Evolutionary conservation across 2,888 invertebrate species (phyloP).

Genomic region (Volucella inanis): DNA sequence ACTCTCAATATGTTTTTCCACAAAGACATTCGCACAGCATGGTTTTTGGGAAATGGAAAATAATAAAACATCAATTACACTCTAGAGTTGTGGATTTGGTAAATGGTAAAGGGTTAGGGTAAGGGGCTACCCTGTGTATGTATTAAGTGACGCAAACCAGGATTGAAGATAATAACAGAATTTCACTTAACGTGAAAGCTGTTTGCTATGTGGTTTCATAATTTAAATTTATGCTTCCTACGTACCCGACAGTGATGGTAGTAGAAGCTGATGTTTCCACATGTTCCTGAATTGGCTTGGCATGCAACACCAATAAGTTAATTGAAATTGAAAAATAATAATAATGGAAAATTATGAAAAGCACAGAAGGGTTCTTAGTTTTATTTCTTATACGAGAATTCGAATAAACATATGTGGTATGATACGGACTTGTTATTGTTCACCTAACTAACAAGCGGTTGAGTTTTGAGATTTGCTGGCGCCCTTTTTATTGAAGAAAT

Average conservation of each 20-base stretch:
- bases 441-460: conserved; percentile 64
- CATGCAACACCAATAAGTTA: conserved; percentile 56
- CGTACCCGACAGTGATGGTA: conserved; percentile 35
- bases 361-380: conserved; percentile 19
- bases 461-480: conserved; percentile 41
- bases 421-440: conserved; percentile 53
- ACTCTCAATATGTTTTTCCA: conserved; percentile 65
- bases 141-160: conserved; percentile 34
- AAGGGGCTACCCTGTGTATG: neutral
- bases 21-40: conserved; percentile 60
- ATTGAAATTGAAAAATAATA: conserved; percentile 72
- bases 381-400: neutral
- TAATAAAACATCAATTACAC: conserved; percentile 74
- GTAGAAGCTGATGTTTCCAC: conserved; percentile 59
- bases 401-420: conserved; percentile 8
- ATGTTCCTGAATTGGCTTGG: conserved; percentile 40
- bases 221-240: conserved; percentile 68
- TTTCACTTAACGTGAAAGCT: conserved; percentile 69
- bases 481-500: conserved; percentile 33
- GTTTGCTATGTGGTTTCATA: conserved; percentile 72
- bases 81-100: conserved; percentile 30
- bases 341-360: conserved; percentile 50
- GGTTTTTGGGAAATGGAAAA: conserved; percentile 59
- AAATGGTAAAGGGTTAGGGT: neutral
- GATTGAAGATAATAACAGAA: conserved; percentile 67